Percentiles rank a stretch among this genome's conserved stretches.
Evolutionary conservation across 2,888 invertebrate genomes (phyloP).

Genomic region (Notodonta dromedarius): DNA sequence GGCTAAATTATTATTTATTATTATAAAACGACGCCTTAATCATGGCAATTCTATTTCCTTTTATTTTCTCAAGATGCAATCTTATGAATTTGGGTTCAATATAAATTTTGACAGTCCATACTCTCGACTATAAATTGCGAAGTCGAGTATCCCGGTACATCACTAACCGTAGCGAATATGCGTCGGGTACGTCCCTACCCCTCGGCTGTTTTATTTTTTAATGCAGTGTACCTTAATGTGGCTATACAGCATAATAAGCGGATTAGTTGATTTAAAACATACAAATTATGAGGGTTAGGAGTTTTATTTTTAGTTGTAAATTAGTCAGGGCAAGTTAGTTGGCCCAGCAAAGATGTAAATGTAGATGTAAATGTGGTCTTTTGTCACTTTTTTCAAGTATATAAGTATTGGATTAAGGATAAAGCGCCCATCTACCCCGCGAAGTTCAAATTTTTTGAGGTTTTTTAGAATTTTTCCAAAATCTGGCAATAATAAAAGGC

Average conservation of each 20-base stretch:
- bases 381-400: no score
- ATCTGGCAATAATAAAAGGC: no score
- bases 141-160: slow-evolving; percentile 20
- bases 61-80: no score
- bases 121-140: slow-evolving; percentile 11
- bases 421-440: no score
- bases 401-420: no score
- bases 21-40: no score
- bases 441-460: no score
- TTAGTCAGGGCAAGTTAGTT: not conserved
- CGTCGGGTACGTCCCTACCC: slow-evolving; percentile 27
- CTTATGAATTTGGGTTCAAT: not conserved
- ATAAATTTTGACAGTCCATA: not conserved
- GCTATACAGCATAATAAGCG: slow-evolving; percentile 5
- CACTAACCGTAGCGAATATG: slow-evolving; percentile 34
- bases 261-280: not conserved
- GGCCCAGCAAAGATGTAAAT: no score
- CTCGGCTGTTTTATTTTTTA: slow-evolving; percentile 38
- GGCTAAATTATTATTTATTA: no score
- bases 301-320: not conserved
- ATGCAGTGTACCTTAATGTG: slow-evolving; percentile 33
- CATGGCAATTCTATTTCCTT: no score
- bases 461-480: no score
- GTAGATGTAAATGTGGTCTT: no score
- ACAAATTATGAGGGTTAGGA: not conserved